Evolutionary conservation across 2,113 vertebrate genomes (phyloP).

Genomic region (Engraulis encrasicolus): DNA sequence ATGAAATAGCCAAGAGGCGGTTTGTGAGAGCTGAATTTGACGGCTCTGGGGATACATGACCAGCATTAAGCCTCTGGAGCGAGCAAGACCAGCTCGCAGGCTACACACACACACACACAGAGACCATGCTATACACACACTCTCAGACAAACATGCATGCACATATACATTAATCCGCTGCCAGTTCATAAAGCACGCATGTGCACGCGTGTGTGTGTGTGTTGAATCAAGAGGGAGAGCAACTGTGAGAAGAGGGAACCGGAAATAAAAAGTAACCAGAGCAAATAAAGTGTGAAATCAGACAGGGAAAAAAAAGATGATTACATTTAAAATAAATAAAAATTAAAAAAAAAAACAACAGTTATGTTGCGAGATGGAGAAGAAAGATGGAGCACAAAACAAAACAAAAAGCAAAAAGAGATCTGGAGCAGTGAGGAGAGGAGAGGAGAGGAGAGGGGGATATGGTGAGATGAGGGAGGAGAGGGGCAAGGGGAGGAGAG

Average conservation of each 20-base stretch:
- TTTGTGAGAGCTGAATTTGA: neutral
- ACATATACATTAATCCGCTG: neutral
- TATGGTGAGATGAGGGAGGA: too few species aligned
- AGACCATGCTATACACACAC: neutral
- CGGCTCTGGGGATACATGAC: neutral
- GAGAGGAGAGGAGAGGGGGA: too few species aligned
- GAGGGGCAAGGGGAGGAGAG: conserved; percentile 1
- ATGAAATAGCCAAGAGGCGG: neutral
- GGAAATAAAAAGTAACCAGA: neutral
- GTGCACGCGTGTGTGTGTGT: neutral
- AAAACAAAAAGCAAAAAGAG: neutral
- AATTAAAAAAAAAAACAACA: conserved; percentile 55
- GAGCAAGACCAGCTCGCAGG: neutral
- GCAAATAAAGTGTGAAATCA: neutral
- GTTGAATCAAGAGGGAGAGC: neutral
- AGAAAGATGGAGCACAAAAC: neutral
- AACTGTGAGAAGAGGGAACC: neutral
- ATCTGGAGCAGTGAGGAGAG: neutral
- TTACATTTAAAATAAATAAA: too few species aligned
- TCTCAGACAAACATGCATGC: neutral
- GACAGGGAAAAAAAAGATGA: neutral
- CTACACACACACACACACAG: neutral
- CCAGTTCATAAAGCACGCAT: conserved; percentile 3
- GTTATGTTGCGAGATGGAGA: conserved; percentile 49
- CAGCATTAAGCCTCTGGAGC: neutral